Base-by-base conservation (phyloP, 1,140 invertebrate species). In the Battus philenor region DNA sequence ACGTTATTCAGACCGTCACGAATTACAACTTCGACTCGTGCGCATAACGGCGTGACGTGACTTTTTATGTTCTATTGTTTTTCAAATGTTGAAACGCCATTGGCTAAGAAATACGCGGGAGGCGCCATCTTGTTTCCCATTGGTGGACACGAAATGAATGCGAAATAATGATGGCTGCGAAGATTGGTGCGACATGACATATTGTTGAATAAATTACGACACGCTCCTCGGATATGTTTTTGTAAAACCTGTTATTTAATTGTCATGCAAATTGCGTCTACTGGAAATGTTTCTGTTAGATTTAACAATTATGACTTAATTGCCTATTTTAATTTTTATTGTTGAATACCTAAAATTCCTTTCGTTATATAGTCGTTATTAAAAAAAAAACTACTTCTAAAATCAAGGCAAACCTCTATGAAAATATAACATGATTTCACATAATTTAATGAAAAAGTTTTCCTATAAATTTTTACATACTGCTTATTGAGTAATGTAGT, bases 11-110 rank as follows among this genome's bases (percentile, higher is more conserved):
- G 29, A 41, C 13, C 38, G 46, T 50, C 47, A 57, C 63, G 54
- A 62, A 66, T 57, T 62, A 52, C 50, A 53, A 51, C 54, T 47
- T 59, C 59, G 54, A 65, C 67, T 64, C 73, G 50, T 45, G 68
- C 67, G 71, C 65, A 68, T 45, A 59, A 61, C 17, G 50, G 50
- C 71, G 70, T 80, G 66, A 83, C 75, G 69, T 26, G 51, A 76
- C 70, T 79, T 83, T 83, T 83, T 83, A 83, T 70, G 63, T 63
- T 77, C 79, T 83, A 83, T 83, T 83, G 79, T 83, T 80, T 83
- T 83, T 83, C 75, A 79, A 83, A 83, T 69, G 54, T 30, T 17
- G 27, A 31, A 10, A 36, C 44, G 30, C 50, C 47, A 80, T 80
- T 83, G 79, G 79, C 27, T 18, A 41, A 60, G 49, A 61, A 49